Percentiles rank a stretch among this genome's conserved stretches.
Conservation (phyloP, 2,113 vertebrate genomes). For the Gambusia affinis region DNA sequence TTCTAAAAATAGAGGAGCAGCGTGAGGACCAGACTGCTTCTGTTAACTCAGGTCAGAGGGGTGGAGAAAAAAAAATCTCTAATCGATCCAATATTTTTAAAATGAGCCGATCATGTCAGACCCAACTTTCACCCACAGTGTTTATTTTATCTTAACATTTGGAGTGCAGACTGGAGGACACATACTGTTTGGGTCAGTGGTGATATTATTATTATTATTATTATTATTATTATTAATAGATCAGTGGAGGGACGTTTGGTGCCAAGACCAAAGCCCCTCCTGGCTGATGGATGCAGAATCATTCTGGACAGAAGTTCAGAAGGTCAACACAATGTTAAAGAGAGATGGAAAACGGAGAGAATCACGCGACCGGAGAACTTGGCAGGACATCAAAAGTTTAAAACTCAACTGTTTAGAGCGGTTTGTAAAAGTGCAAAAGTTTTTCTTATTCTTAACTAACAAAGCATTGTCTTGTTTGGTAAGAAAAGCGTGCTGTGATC, state of each 20-base stretch:
- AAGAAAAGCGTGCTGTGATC: not conserved
- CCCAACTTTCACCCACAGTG: not conserved
- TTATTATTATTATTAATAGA: conserved; percentile 76
- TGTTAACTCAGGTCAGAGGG: conserved; percentile 45
- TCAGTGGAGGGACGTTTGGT: conserved; percentile 17
- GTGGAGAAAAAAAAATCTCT: conserved; percentile 29
- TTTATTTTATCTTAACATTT: not conserved
- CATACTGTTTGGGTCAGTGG: conserved; percentile 22
- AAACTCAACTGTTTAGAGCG: conserved; percentile 6
- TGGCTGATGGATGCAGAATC: conserved; percentile 63
- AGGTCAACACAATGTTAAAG: conserved; percentile 22
- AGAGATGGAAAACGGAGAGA: not conserved
- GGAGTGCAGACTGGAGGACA: not conserved
- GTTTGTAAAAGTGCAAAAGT: not conserved
- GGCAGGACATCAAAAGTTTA: conserved; percentile 8
- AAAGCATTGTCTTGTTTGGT: not conserved
- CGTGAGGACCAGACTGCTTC: conserved; percentile 21
- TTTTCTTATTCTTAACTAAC: not conserved
- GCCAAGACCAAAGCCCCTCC: conserved; percentile 38
- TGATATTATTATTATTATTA: conserved; percentile 42
- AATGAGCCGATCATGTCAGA: not conserved
- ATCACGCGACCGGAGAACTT: conserved; percentile 48
- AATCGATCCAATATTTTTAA: not conserved
- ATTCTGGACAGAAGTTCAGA: conserved; percentile 63
- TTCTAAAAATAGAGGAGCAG: conserved; percentile 34